Percentiles rank a stretch among this genome's conserved stretches.
Conservation (phyloP, 1,140 invertebrate genomes). For the Polypedilum vanderplanki region DNA sequence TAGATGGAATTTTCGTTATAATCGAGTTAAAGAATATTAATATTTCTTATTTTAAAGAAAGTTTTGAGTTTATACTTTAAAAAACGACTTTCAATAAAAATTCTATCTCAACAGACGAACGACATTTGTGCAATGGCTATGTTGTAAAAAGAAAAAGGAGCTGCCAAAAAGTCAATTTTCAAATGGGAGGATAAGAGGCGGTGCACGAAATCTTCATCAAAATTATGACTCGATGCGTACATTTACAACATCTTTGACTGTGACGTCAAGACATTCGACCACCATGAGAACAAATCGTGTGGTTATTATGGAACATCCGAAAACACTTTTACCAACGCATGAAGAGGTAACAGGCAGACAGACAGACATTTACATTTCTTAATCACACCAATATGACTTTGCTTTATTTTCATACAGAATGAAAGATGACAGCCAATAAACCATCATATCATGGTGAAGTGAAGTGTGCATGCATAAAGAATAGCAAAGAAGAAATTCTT, state of each 20-base stretch:
- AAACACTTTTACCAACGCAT: conserved; percentile 39
- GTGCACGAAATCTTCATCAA: conserved; percentile 39
- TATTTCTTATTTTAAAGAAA: too few species aligned
- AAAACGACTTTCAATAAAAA: background rate
- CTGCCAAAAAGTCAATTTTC: conserved; percentile 39
- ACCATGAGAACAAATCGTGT: conserved; percentile 37
- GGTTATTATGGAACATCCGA: conserved; percentile 40
- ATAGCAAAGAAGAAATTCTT: background rate
- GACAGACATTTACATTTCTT: too few species aligned
- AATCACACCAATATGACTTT: too few species aligned
- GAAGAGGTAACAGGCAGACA: conserved; percentile 33
- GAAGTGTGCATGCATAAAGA: background rate
- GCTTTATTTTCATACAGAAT: background rate
- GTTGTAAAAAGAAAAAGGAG: conserved; percentile 37
- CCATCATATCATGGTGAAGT: conserved; percentile 4
- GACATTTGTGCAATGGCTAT: conserved; percentile 47
- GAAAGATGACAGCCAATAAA: conserved; percentile 12
- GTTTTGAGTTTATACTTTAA: too few species aligned
- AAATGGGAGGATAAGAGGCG: conserved; percentile 39
- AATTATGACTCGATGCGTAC: conserved; percentile 44
- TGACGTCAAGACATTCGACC: conserved; percentile 36
- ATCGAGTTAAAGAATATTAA: background rate
- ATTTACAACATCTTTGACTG: conserved; percentile 41
- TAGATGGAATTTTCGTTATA: too few species aligned
- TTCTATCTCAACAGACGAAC: conserved; percentile 38